Evolutionary conservation across 1,140 invertebrate species (phyloP), one percentile per base, ranked within the genome.

Genomic region (Procambarus clarkii): DNA sequence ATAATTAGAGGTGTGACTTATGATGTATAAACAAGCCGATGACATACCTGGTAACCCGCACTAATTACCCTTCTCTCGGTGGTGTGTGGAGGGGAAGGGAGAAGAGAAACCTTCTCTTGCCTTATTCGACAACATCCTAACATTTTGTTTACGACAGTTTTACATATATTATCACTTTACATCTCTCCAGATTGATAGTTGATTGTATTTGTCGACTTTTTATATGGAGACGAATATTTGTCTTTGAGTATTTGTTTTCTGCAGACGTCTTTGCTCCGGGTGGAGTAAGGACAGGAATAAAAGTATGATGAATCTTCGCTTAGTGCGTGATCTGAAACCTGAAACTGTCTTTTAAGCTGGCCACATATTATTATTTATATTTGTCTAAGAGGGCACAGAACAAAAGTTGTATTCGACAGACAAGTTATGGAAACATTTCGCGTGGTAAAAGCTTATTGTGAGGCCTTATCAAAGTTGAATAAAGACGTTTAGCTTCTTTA

Each of bases 121-220:
- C 69, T 74, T 34, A 34, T 74, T 34, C 69, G 60, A 18, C 60
- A 64, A 64, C 18, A 18, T 64, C 13, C 4, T 64, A 64, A 74
- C 4, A 74, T 74, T 24, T 74, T 74, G 69, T 74, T 34, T 24
- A 74, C 24, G 69, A 34, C n/a, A n/a, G n/a, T 74, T 34, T 18
- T 8, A 74, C 69, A 74, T 34, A 74, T 74, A 74, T 74, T 74
- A 74, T 74, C 69, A 74, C 24, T n/a, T 74, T 74, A 74, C 34
- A 74, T 74, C 69, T 74, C 69, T 1, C n/a, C n/a, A 74, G 34
- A 74, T 74, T 74, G 69, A n/a, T 74, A 21, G 69, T 34, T 74
- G 69, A 74, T 34, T 34, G 24, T 74, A 74, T 74, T 74, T 74
- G 69, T n/a, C 8, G 60, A 64, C 60, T 18, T 64, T 64, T 21